These are phyloP conservation scores for Planiliza haematocheilus DNA, from an alignment of 2,113 vertebrate genomes.

Conservation along the genomic window DNA sequence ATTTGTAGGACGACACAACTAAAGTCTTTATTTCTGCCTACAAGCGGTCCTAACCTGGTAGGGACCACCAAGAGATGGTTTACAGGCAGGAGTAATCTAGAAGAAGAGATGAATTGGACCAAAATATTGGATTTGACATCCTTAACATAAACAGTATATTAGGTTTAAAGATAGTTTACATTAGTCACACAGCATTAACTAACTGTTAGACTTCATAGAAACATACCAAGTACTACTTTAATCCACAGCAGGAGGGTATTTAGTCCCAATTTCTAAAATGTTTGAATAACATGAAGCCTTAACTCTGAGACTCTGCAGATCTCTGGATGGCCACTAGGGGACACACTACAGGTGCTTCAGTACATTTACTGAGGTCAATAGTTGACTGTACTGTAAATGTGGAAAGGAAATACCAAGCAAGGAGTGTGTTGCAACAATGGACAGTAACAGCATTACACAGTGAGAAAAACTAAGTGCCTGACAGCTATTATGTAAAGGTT, in stretches of 20 bases:
- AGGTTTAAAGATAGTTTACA: too few relatives aligned
- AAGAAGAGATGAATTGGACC: not conserved
- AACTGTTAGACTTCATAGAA: not conserved
- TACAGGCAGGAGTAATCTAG: not conserved
- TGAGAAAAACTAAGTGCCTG: not conserved
- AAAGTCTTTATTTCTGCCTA: too few relatives aligned
- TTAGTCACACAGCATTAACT: not conserved
- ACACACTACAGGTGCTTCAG: conserved; percentile 41
- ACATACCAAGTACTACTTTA: not conserved
- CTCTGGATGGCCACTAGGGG: conserved; percentile 64
- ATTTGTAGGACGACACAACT: too few relatives aligned
- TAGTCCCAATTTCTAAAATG: not conserved
- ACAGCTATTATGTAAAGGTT: not conserved
- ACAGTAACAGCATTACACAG: conserved; percentile 17
- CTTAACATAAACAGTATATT: too few relatives aligned
- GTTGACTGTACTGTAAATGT: conserved; percentile 35
- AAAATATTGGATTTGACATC: not conserved
- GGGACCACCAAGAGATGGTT: not conserved
- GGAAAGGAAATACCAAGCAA: conserved; percentile 52
- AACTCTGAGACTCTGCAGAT: not conserved
- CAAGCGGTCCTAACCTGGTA: not conserved
- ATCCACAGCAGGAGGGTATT: not conserved
- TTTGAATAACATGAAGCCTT: not conserved
- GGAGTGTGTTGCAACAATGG: not conserved
- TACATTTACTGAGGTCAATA: conserved; percentile 23